Base-by-base conservation (phyloP, 1,140 invertebrate genomes). In the Oncopodura yosiiana region DNA sequence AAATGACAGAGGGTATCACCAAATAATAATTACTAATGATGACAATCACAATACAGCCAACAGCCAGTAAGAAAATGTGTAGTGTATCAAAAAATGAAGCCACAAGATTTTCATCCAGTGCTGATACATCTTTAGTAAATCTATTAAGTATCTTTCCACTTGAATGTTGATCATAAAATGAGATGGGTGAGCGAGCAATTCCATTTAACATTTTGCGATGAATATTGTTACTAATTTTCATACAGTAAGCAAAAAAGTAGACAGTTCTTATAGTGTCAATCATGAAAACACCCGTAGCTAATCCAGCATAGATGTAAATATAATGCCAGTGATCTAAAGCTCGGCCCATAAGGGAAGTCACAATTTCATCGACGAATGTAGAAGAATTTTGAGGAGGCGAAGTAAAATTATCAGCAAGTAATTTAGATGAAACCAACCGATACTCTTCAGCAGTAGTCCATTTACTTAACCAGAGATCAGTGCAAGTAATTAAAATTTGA, bases 131-230 rank as follows among this genome's bases (percentile, higher is more conserved):
- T 54, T 68, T 68, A 32, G 67, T 66, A 49, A 69, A 68, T 38
- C 68, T 50, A 44, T 69, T 69, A 49, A 69, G 53, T 36, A 67
- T 65, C 21, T 5, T n/a, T 48, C 67, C 66, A 46, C 79, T 78
- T 3, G 86, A 81, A 68, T 93, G 93, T 11, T 79, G 82, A 61
- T 90, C 88, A 69, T 94, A 94, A 71, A 94, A 94, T 4, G 77
- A 73, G 77, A 94, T 90, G 1, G 82, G 84, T 0, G 86, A 82
- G 4, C 81, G 75, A 26, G 89, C 78, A 2, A 94, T 79, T 43
- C 81, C 81, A 12, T 73, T 69, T n/a, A 49, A 49, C 81, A 94
- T 90, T 4, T 69, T 73, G 65, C 92, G 83, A 65, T 94, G 91
- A 1, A 90, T 69, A 12, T 72, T 80, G 43, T 80, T 78, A 0